A percentile compares a stretch with the other conserved stretches of the same genome.
Conservation (phyloP, 2,888 invertebrate genomes). For the Cataglyphis livida region DNA sequence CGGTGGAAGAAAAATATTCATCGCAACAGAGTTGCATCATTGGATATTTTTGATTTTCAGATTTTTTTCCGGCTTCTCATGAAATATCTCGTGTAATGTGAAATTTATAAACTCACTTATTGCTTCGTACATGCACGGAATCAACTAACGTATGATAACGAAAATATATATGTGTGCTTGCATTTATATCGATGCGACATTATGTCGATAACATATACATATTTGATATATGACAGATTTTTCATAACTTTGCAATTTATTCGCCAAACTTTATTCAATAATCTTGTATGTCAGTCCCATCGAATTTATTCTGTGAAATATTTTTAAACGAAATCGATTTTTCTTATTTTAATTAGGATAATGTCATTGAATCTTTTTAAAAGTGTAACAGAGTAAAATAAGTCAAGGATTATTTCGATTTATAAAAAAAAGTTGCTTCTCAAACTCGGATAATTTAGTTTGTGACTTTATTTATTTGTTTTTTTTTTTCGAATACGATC, state of each 20-base stretch:
- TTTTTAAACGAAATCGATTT: neutral
- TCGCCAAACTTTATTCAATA: neutral
- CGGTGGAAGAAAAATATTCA: conserved; percentile 12
- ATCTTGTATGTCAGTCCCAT: neutral
- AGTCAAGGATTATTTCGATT: neutral
- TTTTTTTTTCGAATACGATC: neutral
- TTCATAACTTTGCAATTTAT: neutral
- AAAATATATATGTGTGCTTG: neutral
- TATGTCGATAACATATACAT: conserved; percentile 12
- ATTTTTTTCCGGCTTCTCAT: conserved; percentile 15
- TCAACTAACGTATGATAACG: conserved; percentile 3
- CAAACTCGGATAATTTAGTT: neutral
- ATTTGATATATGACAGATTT: no score
- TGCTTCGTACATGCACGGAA: neutral
- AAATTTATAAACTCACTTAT: conserved; percentile 33
- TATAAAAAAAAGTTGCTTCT: neutral
- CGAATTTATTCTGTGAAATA: neutral
- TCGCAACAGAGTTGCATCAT: conserved; percentile 12
- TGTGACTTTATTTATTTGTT: no score
- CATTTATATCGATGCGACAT: conserved; percentile 6
- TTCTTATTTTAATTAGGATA: neutral
- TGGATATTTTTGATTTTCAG: conserved; percentile 26
- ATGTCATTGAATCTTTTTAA: neutral
- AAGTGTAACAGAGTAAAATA: neutral
- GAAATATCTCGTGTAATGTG: neutral